These are phyloP conservation scores for Synodontis membranacea DNA, from an alignment of 2,113 vertebrate species.

Conservation along the genomic window DNA sequence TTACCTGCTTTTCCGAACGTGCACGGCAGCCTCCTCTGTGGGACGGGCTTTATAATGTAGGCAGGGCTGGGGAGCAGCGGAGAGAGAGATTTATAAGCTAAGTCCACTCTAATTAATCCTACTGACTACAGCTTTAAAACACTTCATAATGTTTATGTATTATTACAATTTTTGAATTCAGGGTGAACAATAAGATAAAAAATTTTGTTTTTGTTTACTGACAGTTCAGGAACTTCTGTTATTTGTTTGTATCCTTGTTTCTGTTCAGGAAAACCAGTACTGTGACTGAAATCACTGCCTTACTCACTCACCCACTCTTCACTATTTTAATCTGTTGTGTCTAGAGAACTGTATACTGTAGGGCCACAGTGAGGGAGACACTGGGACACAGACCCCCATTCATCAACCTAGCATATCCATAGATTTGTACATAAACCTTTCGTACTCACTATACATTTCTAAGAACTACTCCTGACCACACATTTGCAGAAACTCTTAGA, in stretches of 20 bases:
- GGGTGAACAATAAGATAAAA: neutral
- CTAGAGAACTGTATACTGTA: neutral
- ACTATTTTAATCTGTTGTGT: neutral
- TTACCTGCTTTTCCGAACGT: too few species aligned
- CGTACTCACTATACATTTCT: neutral
- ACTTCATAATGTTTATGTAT: neutral
- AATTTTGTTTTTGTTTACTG: neutral
- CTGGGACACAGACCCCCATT: neutral
- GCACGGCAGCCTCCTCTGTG: too few species aligned
- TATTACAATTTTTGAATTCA: neutral
- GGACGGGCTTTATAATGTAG: too few species aligned
- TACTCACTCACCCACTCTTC: neutral
- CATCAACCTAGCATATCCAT: neutral
- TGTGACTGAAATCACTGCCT: neutral
- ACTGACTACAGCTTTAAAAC: too few species aligned
- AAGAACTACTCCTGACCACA: neutral
- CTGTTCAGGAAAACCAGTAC: neutral
- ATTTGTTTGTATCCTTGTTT: neutral
- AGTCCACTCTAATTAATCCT: too few species aligned
- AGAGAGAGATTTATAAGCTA: too few species aligned
- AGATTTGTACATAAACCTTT: neutral
- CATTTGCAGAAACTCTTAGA: neutral
- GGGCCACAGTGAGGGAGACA: neutral
- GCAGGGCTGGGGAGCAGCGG: too few species aligned
- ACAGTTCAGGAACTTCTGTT: neutral